Percentiles rank a stretch among this genome's conserved stretches.
Conservation (phyloP, 2,888 invertebrate genomes). For the Hemicrepidius hirtus region DNA sequence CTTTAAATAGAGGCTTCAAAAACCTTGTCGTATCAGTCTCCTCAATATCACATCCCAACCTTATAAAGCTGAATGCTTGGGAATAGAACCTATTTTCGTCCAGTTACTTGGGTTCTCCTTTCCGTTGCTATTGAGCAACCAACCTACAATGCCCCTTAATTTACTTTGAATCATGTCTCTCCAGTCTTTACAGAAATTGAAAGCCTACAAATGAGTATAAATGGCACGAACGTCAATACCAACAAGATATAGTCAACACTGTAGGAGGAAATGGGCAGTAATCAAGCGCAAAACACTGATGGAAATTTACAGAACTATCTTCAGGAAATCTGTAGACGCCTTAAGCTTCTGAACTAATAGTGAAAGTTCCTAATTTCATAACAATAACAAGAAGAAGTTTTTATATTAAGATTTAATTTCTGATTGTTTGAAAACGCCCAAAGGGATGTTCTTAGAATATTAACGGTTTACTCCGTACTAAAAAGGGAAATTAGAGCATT, state of each 20-base stretch:
- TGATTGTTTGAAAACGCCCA: no score
- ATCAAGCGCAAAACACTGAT: not conserved
- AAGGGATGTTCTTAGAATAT: no score
- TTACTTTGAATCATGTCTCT: conserved; percentile 21
- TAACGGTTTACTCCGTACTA: no score
- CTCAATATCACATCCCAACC: conserved; percentile 10
- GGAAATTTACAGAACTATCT: not conserved
- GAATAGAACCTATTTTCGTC: conserved; percentile 5
- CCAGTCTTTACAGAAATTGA: conserved; percentile 15
- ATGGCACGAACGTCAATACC: conserved; percentile 1
- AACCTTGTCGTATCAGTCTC: not conserved
- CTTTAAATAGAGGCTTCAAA: not conserved
- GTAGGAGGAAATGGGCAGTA: conserved; percentile 1
- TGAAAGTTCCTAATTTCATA: no score
- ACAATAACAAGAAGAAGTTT: no score
- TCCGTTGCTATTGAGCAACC: conserved; percentile 11
- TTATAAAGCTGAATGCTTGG: conserved; percentile 18
- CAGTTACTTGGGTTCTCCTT: not conserved
- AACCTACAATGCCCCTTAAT: conserved; percentile 17
- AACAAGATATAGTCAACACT: not conserved
- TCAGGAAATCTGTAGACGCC: no score
- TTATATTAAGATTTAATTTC: no score
- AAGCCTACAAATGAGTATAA: conserved; percentile 21
- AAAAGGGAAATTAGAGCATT: no score
- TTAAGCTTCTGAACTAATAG: no score